These are phyloP conservation scores for Anhinga rufa DNA, from an alignment of 2,113 vertebrate species.

Conservation along the genomic window DNA sequence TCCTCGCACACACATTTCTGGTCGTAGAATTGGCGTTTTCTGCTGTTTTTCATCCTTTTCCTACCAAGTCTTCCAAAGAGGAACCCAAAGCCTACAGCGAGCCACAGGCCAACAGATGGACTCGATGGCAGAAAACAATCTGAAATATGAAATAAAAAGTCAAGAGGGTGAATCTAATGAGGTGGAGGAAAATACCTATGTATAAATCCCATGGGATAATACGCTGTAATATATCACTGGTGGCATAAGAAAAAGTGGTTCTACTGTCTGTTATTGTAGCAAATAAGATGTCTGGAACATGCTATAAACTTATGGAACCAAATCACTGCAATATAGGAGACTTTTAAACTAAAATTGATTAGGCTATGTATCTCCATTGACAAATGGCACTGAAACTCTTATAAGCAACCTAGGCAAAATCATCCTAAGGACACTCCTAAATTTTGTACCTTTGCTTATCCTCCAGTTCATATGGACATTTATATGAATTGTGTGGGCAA, in stretches of 20 bases:
- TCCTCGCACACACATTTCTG: neutral
- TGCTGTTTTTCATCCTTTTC: neutral
- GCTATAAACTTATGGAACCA: neutral
- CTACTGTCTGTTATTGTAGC: neutral
- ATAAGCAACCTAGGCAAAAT: neutral
- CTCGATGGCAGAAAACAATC: neutral
- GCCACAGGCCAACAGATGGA: neutral
- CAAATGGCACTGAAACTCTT: neutral
- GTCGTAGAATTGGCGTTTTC: neutral
- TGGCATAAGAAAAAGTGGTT: neutral
- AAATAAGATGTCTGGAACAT: constrained; percentile 10
- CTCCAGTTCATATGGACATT: neutral
- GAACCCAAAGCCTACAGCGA: fast-evolving
- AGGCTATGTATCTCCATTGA: neutral
- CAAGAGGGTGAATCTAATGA: neutral
- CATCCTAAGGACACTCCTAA: neutral
- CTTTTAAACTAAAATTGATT: constrained; percentile 43
- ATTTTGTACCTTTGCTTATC: neutral
- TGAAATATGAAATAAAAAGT: neutral
- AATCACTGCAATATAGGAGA: neutral
- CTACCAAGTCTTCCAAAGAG: neutral
- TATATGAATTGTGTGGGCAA: neutral
- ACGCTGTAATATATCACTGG: neutral
- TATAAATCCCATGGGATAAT: neutral
- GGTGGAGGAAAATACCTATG: neutral